Base-by-base conservation (phyloP, 1,140 invertebrate genomes). In the Leptopilina clavipes region DNA sequence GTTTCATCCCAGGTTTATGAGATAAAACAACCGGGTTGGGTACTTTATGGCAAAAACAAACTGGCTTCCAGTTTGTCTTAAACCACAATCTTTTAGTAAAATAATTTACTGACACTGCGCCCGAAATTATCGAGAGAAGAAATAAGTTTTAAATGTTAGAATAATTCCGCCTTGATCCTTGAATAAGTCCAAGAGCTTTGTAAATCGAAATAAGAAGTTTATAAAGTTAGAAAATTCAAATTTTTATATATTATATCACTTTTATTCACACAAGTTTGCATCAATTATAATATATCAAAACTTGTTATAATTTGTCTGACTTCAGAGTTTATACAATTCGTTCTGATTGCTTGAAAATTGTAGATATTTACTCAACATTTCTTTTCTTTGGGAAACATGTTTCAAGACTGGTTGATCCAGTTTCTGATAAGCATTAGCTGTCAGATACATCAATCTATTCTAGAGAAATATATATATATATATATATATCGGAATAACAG, bases 321-420 rank as follows among this genome's bases (percentile, higher is more conserved):
- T 52, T 52, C n/a, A 52, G 17, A 52, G 48, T 52, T 52, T 52
- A 40, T 40, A 52, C 48, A 52, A 52, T 52, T 52, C 14, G n/a
- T 52, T 52, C 17, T n/a, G 48, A 52, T 52, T 52, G 48, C 48
- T 52, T 52, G 48, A 52, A 52, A 52, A 52, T 52, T 52, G 48
- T 52, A 52, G 14, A 52, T 52, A 52, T 52, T 52, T 52, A 52
- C 48, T n/a, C 14, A 52, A 17, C 14, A 52, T n/a, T 52, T 45
- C 17, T 17, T 52, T 52, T 52, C 48, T 52, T 52, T 52, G 14
- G 48, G 8, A 52, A 52, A 31, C 12, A 31, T 7, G 14, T 65
- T 65, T 65, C 22, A 31, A 37, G 25, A 37, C 59, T 31, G 59
- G 59, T 65, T 65, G 59, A 31, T 65, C 59, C 22, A 31, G 25